Percentiles rank a stretch among this genome's conserved stretches.
phyloP scores from a whole-genome alignment of 2,113 vertebrate genomes.

The Proterorhinus semilunaris region DNA sequence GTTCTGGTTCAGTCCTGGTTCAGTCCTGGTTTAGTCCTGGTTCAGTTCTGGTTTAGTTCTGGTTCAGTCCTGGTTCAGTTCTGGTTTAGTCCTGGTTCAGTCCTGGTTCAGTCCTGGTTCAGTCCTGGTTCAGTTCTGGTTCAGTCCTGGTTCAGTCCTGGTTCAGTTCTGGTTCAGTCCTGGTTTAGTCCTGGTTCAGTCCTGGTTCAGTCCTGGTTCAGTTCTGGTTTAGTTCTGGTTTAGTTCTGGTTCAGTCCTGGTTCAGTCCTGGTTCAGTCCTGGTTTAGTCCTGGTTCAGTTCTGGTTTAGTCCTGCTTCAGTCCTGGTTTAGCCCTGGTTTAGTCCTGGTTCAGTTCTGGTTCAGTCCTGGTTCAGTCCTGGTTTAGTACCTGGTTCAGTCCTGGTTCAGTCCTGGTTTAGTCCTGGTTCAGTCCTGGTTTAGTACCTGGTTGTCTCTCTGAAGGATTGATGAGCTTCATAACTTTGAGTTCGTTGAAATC shows the following conservation, averaged over 20 bases:
- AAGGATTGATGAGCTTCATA: conserved; percentile 77
- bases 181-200: conserved; percentile 62
- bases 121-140: conserved; percentile 62
- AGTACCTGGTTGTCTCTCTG: conserved; percentile 75
- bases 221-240: conserved; percentile 58
- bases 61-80: neutral
- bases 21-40: conserved; percentile 51
- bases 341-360: neutral
- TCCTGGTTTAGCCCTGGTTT: conserved; percentile 60
- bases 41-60: too few relatives aligned
- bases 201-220: neutral
- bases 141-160: conserved; percentile 39
- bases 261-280: conserved; percentile 29
- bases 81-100: conserved; percentile 63
- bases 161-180: conserved; percentile 45
- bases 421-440: neutral
- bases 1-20: too few relatives aligned
- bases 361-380: neutral
- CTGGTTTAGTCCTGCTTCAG: neutral
- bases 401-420: conserved; percentile 54
- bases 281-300: conserved; percentile 47
- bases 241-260: neutral
- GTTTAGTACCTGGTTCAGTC: conserved; percentile 71
- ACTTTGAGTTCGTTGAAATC: conserved; percentile 71
- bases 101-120: neutral